Conservation (phyloP, 2,797 vertebrate species). For the Antrozous pallidus region DNA sequence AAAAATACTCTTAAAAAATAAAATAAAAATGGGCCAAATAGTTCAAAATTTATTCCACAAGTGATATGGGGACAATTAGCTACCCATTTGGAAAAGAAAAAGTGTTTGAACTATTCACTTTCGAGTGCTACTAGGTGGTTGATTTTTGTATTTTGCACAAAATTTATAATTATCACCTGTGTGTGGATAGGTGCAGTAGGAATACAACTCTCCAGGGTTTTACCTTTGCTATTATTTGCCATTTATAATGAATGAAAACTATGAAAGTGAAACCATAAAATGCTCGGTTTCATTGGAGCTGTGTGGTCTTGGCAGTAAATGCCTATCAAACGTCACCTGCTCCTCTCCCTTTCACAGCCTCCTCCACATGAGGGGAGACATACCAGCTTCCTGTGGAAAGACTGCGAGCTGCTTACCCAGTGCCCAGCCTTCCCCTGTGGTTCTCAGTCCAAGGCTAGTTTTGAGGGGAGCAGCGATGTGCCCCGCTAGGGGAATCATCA, state of each 20-base stretch:
- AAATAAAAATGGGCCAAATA: neutral
- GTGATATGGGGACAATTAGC: neutral
- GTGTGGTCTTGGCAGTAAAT: neutral
- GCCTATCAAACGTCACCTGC: neutral
- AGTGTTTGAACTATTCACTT: neutral
- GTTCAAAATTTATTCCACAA: neutral
- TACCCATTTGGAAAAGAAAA: neutral
- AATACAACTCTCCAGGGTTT: neutral
- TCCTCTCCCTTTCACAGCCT: neutral
- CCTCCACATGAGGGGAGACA: too few relatives aligned
- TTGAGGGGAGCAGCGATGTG: neutral
- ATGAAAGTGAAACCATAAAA: rapidly evolving
- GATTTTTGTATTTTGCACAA: neutral
- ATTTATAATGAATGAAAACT: neutral
- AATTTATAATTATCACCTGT: neutral
- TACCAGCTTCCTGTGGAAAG: neutral
- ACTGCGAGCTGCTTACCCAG: rapidly evolving
- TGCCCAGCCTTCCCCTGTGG: neutral
- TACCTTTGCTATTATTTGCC: neutral
- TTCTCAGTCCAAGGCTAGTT: neutral
- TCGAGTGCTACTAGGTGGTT: neutral
- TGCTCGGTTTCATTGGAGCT: neutral
- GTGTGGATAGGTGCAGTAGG: neutral
- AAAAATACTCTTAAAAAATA: too few relatives aligned
- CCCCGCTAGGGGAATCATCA: neutral